These are phyloP conservation scores for Campylomormyrus numenius DNA, from an alignment of 2,113 vertebrate species.

Conservation along the genomic window DNA sequence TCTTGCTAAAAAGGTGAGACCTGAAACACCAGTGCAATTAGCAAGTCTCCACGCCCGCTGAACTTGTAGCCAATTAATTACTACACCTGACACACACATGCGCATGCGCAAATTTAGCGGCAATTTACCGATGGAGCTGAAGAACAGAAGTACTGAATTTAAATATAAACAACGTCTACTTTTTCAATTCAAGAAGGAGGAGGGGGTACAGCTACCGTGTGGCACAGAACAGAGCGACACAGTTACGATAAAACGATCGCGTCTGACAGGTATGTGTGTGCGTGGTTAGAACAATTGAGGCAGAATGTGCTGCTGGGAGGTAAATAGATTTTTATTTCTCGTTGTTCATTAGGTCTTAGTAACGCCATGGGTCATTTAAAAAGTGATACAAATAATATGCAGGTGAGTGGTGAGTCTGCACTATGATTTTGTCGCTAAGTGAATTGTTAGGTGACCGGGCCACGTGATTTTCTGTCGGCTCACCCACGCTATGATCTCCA, in stretches of 20 bases:
- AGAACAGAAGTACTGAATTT: not conserved
- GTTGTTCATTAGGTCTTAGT: not conserved
- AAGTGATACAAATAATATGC: not conserved
- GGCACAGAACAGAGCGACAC: not conserved
- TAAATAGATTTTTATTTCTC: not conserved
- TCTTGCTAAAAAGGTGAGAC: constrained; percentile 18
- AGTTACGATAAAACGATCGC: not conserved
- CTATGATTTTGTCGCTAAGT: not conserved
- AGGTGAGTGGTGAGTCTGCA: not conserved
- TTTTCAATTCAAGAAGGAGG: not conserved
- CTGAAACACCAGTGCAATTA: constrained; percentile 20
- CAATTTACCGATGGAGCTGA: not conserved
- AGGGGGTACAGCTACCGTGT: not conserved
- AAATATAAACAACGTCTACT: not conserved
- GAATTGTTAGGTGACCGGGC: not conserved
- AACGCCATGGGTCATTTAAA: not conserved
- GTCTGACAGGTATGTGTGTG: not conserved
- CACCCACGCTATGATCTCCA: not conserved
- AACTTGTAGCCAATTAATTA: constrained; percentile 7
- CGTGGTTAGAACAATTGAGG: not conserved
- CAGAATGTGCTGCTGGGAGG: not conserved
- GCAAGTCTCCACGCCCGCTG: not conserved
- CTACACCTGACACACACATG: not conserved
- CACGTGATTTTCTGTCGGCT: not conserved
- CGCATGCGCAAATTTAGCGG: not conserved